phyloP scores from a whole-genome alignment of 2,113 vertebrate species.

The Cryptotis parvus region DNA sequence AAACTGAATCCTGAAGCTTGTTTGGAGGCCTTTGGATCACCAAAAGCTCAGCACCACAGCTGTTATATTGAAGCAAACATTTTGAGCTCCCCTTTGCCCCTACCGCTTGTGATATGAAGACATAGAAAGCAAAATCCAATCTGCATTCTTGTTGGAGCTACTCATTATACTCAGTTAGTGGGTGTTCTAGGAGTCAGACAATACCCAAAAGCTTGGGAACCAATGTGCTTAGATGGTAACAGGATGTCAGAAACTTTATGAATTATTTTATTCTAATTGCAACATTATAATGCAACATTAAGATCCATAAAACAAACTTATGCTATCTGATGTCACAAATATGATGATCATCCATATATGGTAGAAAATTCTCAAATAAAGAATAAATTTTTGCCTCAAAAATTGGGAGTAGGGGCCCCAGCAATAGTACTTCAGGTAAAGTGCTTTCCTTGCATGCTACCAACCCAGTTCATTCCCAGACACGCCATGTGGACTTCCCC shows the following conservation, averaged over 20 bases:
- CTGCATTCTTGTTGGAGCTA: background rate
- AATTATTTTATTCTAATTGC: constrained; percentile 33
- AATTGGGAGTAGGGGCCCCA: background rate
- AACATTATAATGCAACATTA: background rate
- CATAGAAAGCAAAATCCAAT: background rate
- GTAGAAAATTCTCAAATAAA: background rate
- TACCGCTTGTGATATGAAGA: background rate
- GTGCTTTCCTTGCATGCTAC: too few relatives aligned
- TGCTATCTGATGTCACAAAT: constrained; percentile 15
- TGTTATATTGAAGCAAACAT: background rate
- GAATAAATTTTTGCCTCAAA: background rate
- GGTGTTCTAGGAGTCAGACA: constrained; percentile 20
- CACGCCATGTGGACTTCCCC: too few relatives aligned
- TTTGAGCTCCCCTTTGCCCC: background rate
- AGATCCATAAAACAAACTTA: background rate
- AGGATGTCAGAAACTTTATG: constrained; percentile 7
- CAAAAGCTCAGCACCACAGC: background rate
- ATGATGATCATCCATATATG: background rate
- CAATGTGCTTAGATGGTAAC: background rate
- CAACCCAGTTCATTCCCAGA: too few relatives aligned
- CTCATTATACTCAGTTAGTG: constrained; percentile 2
- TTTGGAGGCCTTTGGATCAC: constrained; percentile 51
- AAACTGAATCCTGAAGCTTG: constrained; percentile 78
- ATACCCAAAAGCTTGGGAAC: background rate
- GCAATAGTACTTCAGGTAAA: too few relatives aligned